A percentile compares a stretch with the other conserved stretches of the same genome.
Conservation (phyloP, 2,113 vertebrate genomes). For the Meles meles region DNA sequence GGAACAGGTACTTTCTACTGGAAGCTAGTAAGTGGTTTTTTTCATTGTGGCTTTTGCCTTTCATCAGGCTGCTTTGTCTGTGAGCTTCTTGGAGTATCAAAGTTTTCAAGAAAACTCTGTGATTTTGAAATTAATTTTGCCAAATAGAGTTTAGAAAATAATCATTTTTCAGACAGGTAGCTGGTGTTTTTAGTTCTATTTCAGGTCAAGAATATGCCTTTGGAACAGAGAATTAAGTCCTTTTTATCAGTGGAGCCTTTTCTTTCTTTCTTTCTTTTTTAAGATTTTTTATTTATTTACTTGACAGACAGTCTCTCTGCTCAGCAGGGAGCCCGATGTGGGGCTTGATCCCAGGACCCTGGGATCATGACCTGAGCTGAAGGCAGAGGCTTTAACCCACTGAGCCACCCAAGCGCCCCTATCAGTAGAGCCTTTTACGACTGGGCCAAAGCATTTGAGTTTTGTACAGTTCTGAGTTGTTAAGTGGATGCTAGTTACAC, state of each 20-base stretch:
- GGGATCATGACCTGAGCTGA: no score
- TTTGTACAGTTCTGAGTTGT: background rate
- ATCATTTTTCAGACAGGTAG: background rate
- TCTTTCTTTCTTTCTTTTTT: background rate
- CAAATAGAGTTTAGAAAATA: constrained; percentile 1
- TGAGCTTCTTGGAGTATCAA: background rate
- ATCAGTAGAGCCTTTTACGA: background rate
- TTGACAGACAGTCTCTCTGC: no score
- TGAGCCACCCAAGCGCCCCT: background rate
- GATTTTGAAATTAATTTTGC: constrained; percentile 17
- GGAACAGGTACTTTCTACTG: background rate
- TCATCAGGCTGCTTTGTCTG: background rate
- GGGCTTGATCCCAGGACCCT: no score
- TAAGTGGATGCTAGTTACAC: background rate
- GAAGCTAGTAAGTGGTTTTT: constrained; percentile 3
- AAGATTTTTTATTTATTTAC: no score
- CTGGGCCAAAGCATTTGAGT: background rate
- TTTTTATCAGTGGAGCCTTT: background rate
- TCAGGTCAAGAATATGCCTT: background rate
- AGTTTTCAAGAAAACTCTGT: background rate
- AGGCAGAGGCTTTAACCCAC: no score
- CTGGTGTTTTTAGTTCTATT: background rate
- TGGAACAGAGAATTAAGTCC: background rate
- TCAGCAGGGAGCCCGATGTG: no score
- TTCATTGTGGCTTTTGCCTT: background rate